These are phyloP conservation scores for Trichosurus vulpecula DNA, from an alignment of 2,797 vertebrate genomes.

Conservation along the genomic window DNA sequence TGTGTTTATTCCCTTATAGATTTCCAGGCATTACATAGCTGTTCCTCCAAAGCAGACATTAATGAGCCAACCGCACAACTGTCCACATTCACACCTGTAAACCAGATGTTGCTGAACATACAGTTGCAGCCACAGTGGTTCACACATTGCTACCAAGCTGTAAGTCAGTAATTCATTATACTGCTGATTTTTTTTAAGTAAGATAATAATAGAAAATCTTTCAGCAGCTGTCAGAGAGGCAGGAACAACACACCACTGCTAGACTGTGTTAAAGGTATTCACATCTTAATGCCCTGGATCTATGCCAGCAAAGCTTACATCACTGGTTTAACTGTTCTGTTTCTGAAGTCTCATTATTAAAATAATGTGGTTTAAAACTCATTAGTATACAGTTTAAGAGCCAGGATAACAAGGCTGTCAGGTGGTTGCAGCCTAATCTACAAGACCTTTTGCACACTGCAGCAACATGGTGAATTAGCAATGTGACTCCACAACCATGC, in stretches of 20 bases:
- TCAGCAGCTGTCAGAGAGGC: slow-evolving; percentile 74
- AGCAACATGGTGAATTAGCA: slow-evolving; percentile 24
- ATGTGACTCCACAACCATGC: neutral
- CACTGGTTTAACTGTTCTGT: slow-evolving; percentile 25
- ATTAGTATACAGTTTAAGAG: neutral
- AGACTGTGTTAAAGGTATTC: slow-evolving; percentile 52
- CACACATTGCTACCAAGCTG: slow-evolving; percentile 48
- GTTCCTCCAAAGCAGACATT: neutral
- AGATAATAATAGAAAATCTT: slow-evolving; percentile 78
- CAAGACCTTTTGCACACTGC: neutral
- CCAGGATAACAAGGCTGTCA: neutral
- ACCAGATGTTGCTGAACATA: slow-evolving; percentile 72
- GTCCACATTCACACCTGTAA: slow-evolving; percentile 70
- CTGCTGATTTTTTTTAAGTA: slow-evolving; percentile 62
- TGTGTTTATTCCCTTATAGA: neutral
- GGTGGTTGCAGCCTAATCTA: neutral
- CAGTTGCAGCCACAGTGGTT: slow-evolving; percentile 56
- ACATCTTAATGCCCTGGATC: slow-evolving; percentile 47
- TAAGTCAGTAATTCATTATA: slow-evolving; percentile 70
- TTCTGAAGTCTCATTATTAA: neutral
- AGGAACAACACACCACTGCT: slow-evolving; percentile 66
- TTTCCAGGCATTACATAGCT: neutral
- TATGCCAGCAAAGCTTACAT: slow-evolving; percentile 65
- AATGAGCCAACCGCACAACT: slow-evolving; percentile 59
- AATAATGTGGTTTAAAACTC: slow-evolving; percentile 21